A percentile compares a stretch with the other conserved stretches of the same genome.
These are phyloP conservation scores for Apeltes quadracus DNA, from an alignment of 2,113 vertebrate genomes.

Conservation along the genomic window DNA sequence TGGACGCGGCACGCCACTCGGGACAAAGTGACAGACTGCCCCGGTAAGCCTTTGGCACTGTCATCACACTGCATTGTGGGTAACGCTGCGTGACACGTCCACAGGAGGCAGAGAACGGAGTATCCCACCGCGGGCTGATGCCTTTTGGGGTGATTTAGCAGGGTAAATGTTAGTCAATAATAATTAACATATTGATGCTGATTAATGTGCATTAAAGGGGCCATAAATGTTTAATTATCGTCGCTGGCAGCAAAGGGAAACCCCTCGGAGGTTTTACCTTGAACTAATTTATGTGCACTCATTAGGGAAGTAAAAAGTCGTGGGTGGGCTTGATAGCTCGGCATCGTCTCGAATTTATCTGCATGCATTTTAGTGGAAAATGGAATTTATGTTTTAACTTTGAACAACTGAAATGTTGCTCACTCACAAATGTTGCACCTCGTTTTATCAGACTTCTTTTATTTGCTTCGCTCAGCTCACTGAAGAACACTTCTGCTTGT, in stretches of 20 bases:
- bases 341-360: constrained; percentile 2
- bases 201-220: constrained; percentile 54
- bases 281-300: constrained; percentile 27
- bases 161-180: constrained; percentile 63
- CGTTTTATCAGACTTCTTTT: background rate
- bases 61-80: constrained; percentile 64
- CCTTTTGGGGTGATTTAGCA: constrained; percentile 51
- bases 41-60: constrained; percentile 68
- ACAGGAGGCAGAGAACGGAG: constrained; percentile 63
- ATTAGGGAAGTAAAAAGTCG: constrained; percentile 6
- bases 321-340: background rate
- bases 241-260: constrained; percentile 28
- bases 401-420: no score
- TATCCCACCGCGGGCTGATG: constrained; percentile 44
- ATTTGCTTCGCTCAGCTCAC: no score
- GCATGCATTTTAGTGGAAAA: background rate
- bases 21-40: constrained; percentile 73
- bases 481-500: no score
- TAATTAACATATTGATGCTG: constrained; percentile 65
- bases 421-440: no score
- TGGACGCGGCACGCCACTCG: constrained; percentile 18
- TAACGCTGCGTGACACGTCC: constrained; percentile 51
- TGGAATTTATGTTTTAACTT: background rate
- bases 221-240: constrained; percentile 60
- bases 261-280: constrained; percentile 21